Percentiles rank a stretch among this genome's conserved stretches.
Conservation (phyloP, 2,888 invertebrate species). For the Apeira syringaria region DNA sequence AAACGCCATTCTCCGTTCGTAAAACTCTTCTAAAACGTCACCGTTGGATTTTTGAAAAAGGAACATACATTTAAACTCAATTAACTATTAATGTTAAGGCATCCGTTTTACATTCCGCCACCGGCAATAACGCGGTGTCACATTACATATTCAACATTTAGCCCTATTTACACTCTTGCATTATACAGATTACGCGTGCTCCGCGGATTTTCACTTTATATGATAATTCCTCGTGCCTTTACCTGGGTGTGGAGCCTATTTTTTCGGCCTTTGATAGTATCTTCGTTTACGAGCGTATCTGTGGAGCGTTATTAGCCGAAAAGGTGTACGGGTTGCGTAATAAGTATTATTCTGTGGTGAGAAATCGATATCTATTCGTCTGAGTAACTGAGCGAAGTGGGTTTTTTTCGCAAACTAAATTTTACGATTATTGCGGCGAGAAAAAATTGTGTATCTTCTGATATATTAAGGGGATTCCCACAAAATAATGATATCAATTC, state of each 20-base stretch:
- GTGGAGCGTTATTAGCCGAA: constrained; percentile 10
- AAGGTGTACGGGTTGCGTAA: neutral
- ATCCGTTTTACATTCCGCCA: constrained; percentile 12
- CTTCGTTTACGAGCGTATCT: constrained; percentile 7
- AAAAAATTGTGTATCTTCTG: no score
- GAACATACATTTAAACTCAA: no score
- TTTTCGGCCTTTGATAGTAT: constrained; percentile 16
- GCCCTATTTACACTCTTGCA: constrained; percentile 22
- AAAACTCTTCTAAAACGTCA: no score
- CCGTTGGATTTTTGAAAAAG: no score
- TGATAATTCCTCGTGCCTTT: constrained; percentile 40
- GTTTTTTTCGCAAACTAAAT: no score
- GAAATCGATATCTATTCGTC: no score
- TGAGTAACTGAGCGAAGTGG: no score
- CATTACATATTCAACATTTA: constrained; percentile 20
- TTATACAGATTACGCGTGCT: constrained; percentile 45
- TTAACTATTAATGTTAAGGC: constrained; percentile 7
- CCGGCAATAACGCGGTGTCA: constrained; percentile 2
- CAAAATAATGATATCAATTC: no score
- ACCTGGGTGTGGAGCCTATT: constrained; percentile 14
- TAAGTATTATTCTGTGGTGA: no score
- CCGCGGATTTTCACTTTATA: constrained; percentile 49
- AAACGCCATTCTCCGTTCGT: no score
- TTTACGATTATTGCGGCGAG: no score
- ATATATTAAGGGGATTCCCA: no score